Percentiles rank a stretch among this genome's conserved stretches.
These are phyloP conservation scores for Mongoloraphidia duomilia DNA, from an alignment of 2,888 invertebrate species.

Conservation along the genomic window DNA sequence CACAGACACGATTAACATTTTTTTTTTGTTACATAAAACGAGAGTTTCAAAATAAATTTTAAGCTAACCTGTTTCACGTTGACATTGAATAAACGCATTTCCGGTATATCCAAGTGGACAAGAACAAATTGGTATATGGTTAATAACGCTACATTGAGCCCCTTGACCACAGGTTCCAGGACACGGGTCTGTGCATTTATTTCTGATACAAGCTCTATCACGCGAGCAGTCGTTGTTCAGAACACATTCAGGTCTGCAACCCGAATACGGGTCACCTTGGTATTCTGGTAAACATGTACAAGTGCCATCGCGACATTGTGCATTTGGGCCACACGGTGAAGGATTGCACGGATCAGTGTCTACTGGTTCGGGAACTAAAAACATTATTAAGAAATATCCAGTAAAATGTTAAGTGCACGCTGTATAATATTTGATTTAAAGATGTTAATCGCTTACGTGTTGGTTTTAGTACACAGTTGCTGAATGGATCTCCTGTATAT, in stretches of 20 bases:
- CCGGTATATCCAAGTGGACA: conserved; percentile 31
- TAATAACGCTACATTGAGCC: conserved; percentile 35
- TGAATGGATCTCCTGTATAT: conserved; percentile 59
- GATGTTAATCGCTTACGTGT: conserved; percentile 29
- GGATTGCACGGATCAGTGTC: conserved; percentile 20
- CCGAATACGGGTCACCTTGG: conserved; percentile 27
- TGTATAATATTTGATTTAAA: too few relatives aligned
- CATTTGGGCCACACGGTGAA: conserved; percentile 27
- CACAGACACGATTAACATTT: conserved; percentile 1
- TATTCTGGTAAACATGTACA: conserved; percentile 29
- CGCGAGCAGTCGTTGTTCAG: conserved; percentile 30
- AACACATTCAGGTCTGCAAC: conserved; percentile 30
- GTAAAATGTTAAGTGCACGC: too few relatives aligned
- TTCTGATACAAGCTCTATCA: conserved; percentile 29
- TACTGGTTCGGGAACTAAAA: conserved; percentile 8
- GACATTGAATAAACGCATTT: conserved; percentile 28
- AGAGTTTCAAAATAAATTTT: conserved; percentile 9
- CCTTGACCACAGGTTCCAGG: conserved; percentile 36
- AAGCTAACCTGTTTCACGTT: conserved; percentile 31
- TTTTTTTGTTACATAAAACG: neutral
- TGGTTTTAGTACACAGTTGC: conserved; percentile 40
- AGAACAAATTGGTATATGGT: conserved; percentile 36
- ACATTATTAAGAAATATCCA: neutral
- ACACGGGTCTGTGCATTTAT: conserved; percentile 35
- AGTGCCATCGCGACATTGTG: conserved; percentile 23